Base-by-base conservation (phyloP, 1,140 invertebrate species). In the Drosophila burlai region DNA sequence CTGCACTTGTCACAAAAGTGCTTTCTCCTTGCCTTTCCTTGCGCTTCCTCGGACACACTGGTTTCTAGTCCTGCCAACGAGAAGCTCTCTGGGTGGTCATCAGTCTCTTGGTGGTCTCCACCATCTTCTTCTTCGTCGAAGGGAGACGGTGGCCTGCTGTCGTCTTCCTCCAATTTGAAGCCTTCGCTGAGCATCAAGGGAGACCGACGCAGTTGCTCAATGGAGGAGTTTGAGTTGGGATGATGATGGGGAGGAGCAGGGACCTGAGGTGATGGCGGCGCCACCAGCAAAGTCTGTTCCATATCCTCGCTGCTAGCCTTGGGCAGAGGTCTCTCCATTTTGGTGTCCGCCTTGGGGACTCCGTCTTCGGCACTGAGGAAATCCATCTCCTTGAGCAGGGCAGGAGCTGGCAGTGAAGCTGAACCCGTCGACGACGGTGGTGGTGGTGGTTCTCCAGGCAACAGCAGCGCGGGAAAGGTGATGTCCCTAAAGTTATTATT, bases 1-100 rank as follows among this genome's bases (percentile, higher is more conserved):
- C 94, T 94, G 79, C 97, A 98, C 68, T 94, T 42, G 92, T 73
- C 93, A 82, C 96, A 97, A 83, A 76, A 49, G 73, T 91, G 63
- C 82, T 91, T 93, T 16, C 81, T 80, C 2, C 74, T 74, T 1
- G 62, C 2, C 7, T 71, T 73, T 40, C 40, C 47, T 0, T 24
- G 8, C 3, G 68, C 43, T 0, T 83, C 74, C 26, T 65, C 46
- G 16, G 36, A 3, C 10, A 46, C 18, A 16, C 55, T 80, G 18
- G 42, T 61, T 7, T 72, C 68, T 18, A 31, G 3, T 10, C n/a
- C 29, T 16, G 89, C 69, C 47, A 76, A 16, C 3, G 50, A 15
- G 29, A 60, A 79, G 52, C 60, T 55, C 31, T 90, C 78, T 1
- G 38, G 36, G 29, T 64, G 42, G 8, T 80, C 66, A 29, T 82